These are phyloP conservation scores for Oplegnathus fasciatus DNA, from an alignment of 2,113 vertebrate species.

Conservation along the genomic window DNA sequence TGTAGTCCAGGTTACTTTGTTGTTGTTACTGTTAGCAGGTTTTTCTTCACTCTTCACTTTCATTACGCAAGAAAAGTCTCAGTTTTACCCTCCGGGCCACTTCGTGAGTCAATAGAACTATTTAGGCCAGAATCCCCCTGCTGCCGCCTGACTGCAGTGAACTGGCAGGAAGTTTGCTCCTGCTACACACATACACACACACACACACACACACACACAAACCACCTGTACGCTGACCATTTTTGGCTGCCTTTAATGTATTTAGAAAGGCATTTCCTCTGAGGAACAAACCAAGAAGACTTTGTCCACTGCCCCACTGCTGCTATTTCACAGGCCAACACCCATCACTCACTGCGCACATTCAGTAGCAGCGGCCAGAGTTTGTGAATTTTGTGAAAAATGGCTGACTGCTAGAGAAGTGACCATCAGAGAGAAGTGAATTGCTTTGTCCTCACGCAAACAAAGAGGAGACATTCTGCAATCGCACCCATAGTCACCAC, in stretches of 20 bases:
- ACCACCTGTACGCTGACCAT: constrained; percentile 21
- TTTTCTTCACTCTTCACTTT: constrained; percentile 9
- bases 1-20: neutral
- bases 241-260: constrained; percentile 36
- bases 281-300: constrained; percentile 49
- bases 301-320: constrained; percentile 25
- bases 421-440: neutral
- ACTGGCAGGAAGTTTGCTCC: constrained; percentile 37
- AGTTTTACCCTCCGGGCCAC: neutral
- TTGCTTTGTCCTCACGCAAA: neutral
- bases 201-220: constrained; percentile 2
- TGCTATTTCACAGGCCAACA: constrained; percentile 42
- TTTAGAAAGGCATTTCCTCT: constrained; percentile 64
- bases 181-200: neutral
- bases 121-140: constrained; percentile 13
- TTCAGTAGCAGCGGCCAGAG: constrained; percentile 9
- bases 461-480: neutral
- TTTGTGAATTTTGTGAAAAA: neutral
- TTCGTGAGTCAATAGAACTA: neutral
- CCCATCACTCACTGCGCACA: constrained; percentile 38
- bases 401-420: neutral
- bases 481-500: too few species aligned
- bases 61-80: neutral
- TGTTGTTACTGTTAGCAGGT: neutral
- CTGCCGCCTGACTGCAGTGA: neutral